These are phyloP conservation scores for Gymnogyps californianus DNA, from an alignment of 2,113 vertebrate species.

Conservation along the genomic window DNA sequence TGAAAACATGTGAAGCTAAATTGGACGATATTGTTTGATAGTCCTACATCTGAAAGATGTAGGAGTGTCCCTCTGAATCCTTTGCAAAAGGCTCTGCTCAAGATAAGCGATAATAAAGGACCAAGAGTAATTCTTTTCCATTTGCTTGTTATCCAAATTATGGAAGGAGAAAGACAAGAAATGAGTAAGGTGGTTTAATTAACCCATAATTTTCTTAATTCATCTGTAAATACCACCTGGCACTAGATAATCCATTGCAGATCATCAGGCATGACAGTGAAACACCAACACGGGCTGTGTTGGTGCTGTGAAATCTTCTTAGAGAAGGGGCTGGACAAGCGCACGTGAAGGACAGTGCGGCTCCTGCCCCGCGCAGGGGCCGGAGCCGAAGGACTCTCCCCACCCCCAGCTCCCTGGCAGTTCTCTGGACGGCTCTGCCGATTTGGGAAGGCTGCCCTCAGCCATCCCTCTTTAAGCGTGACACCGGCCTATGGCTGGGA, in stretches of 20 bases:
- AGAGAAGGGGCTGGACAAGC: background rate
- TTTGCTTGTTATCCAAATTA: background rate
- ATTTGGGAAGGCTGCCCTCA: background rate
- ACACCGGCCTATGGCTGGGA: background rate
- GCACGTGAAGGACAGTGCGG: fast-evolving
- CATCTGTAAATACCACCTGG: background rate
- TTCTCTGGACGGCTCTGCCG: background rate
- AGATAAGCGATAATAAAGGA: no score
- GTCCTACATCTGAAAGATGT: background rate
- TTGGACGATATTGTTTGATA: background rate
- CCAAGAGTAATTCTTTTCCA: background rate
- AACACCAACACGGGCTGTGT: background rate
- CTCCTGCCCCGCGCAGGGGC: background rate
- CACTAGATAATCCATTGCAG: background rate
- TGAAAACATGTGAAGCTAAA: background rate
- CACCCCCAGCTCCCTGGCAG: no score
- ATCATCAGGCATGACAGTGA: background rate
- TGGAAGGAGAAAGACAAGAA: background rate
- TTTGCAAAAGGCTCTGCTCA: background rate
- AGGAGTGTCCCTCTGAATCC: background rate
- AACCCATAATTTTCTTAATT: background rate
- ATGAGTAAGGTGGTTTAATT: background rate
- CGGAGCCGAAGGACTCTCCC: background rate
- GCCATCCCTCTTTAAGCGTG: background rate
- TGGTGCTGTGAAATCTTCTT: background rate